Conservation (phyloP, 2,888 invertebrate genomes). For the Melieria omissa region DNA sequence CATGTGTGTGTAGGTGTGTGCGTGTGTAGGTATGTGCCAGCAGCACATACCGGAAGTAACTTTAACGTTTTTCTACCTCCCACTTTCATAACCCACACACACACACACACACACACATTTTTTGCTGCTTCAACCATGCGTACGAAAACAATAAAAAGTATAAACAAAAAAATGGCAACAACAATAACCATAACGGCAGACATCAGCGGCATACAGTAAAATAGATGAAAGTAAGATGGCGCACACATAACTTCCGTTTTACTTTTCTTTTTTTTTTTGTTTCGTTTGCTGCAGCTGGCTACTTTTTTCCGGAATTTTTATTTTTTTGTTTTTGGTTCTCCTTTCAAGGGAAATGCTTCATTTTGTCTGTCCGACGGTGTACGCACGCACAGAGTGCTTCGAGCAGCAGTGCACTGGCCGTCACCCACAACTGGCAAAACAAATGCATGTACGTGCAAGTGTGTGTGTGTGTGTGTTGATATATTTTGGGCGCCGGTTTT, state of each 20-base stretch:
- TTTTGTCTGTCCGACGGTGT: not conserved
- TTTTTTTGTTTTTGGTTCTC: not conserved
- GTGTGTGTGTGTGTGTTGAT: not conserved
- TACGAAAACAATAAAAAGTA: conserved; percentile 1
- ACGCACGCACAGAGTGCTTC: not conserved
- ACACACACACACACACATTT: not conserved
- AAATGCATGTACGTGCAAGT: conserved; percentile 8
- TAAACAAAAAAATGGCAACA: not conserved
- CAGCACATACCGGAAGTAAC: conserved; percentile 53
- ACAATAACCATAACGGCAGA: no score
- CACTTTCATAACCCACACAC: not conserved
- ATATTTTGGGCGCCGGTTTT: no score
- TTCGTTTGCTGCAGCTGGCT: not conserved
- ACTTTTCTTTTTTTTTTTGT: conserved; percentile 6
- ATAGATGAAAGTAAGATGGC: conserved; percentile 17
- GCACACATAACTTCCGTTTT: conserved; percentile 24
- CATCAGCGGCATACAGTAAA: no score
- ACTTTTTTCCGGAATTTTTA: not conserved
- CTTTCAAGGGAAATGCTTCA: conserved; percentile 2
- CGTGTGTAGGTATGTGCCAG: not conserved
- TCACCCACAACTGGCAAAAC: not conserved
- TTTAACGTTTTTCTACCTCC: conserved; percentile 50
- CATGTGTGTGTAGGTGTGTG: not conserved
- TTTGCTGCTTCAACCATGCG: conserved; percentile 1
- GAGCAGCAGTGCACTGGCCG: no score